Conservation (phyloP, 2,113 vertebrate species). For the Trematocara stigmaticum region DNA sequence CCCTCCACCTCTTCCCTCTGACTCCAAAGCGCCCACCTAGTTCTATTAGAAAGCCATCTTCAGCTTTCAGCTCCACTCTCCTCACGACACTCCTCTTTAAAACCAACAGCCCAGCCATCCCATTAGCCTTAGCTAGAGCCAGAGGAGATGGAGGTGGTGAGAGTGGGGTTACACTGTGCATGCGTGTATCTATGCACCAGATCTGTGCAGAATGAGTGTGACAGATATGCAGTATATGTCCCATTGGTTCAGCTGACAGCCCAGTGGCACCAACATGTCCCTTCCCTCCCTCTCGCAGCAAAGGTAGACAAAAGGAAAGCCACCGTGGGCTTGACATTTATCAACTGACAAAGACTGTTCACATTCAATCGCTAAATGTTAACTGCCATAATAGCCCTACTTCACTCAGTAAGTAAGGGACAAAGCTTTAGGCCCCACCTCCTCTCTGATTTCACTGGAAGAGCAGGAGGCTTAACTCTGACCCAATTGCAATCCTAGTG, state of each 20-base stretch:
- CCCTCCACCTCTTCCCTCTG: background rate
- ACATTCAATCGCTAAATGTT: constrained; percentile 72
- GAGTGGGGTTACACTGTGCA: background rate
- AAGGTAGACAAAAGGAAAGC: background rate
- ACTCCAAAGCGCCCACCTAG: background rate
- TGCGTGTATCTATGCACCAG: background rate
- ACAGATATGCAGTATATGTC: constrained; percentile 19
- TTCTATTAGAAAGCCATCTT: constrained; percentile 32
- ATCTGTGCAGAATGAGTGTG: constrained; percentile 17
- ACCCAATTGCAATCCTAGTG: constrained; percentile 31
- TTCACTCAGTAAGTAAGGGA: constrained; percentile 34
- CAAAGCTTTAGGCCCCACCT: constrained; percentile 23
- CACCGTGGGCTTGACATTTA: constrained; percentile 71
- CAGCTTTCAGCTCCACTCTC: constrained; percentile 24
- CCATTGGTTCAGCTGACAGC: constrained; percentile 38
- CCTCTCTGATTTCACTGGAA: constrained; percentile 15
- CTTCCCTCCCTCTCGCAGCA: background rate
- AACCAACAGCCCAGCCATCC: constrained; percentile 34
- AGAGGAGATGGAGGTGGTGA: background rate
- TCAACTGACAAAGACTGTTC: constrained; percentile 68
- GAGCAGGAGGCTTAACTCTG: constrained; percentile 40
- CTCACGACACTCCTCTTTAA: constrained; percentile 22
- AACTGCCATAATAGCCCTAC: constrained; percentile 63
- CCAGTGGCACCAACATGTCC: background rate
- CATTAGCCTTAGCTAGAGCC: constrained; percentile 41